Evolutionary conservation across 2,888 invertebrate species (phyloP).

Genomic region (Ochropleura plecta): DNA sequence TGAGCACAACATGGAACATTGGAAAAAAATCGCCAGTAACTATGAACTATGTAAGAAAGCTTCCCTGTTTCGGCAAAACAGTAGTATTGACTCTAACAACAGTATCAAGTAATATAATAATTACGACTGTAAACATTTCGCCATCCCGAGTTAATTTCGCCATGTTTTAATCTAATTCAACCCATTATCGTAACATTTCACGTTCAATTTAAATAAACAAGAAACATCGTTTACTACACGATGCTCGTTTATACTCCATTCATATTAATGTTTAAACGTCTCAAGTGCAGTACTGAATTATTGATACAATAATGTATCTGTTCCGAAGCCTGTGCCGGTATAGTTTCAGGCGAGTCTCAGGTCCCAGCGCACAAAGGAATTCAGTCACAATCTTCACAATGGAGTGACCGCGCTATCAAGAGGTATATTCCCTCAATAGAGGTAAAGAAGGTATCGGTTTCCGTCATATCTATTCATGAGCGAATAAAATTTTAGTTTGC

Average conservation of each 20-base stretch:
- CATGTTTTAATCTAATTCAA: neutral
- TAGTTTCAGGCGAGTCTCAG: conserved; percentile 12
- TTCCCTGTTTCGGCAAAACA: too few relatives aligned
- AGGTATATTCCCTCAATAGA: neutral
- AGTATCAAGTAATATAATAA: neutral
- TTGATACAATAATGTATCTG: conserved; percentile 36
- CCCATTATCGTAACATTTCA: conserved; percentile 20
- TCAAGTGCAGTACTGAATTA: conserved; percentile 45
- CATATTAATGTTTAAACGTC: conserved; percentile 25
- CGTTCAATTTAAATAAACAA: conserved; percentile 43
- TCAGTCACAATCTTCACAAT: conserved; percentile 16
- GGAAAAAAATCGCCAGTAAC: too few relatives aligned
- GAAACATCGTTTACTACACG: conserved; percentile 9
- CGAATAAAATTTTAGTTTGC: conserved; percentile 28
- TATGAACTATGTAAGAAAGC: too few relatives aligned
- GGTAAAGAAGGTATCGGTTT: conserved; percentile 22
- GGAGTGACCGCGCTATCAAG: neutral
- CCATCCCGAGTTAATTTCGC: neutral
- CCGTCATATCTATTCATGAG: conserved; percentile 48
- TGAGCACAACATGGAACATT: too few relatives aligned
- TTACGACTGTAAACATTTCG: neutral
- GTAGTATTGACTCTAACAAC: too few relatives aligned
- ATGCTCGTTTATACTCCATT: conserved; percentile 17
- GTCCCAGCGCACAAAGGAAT: conserved; percentile 18
- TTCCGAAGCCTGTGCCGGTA: conserved; percentile 26